phyloP scores from a whole-genome alignment of 2,797 vertebrate genomes.

The Limnodromus scolopaceus region DNA sequence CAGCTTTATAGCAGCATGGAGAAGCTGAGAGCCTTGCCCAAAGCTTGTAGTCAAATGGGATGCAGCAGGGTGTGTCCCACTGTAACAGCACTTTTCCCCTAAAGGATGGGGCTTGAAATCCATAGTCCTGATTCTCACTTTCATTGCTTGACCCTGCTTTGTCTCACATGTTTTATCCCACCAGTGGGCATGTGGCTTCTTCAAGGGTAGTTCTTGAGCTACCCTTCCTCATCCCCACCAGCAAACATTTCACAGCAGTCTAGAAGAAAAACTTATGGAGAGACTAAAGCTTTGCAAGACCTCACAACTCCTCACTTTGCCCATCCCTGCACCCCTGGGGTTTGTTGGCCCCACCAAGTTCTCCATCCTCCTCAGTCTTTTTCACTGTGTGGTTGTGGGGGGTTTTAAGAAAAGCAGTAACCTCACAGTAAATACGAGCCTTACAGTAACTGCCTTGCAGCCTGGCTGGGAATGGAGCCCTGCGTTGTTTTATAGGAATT shows the following conservation, averaged over 20 bases:
- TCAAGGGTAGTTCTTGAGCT: background rate
- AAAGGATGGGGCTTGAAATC: background rate
- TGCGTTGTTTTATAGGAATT: background rate
- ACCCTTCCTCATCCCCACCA: background rate
- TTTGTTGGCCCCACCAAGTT: background rate
- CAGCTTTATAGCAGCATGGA: background rate
- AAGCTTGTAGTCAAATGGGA: background rate
- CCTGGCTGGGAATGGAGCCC: background rate
- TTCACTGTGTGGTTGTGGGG: background rate
- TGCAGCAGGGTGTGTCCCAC: background rate
- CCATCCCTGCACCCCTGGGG: background rate
- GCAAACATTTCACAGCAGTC: background rate
- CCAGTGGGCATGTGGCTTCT: background rate
- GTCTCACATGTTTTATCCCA: rapidly evolving
- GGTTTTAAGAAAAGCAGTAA: background rate
- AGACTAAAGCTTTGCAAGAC: background rate
- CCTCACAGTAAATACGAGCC: background rate
- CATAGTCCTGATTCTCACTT: background rate
- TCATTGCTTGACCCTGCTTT: background rate
- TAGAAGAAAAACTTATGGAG: background rate
- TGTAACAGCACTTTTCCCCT: background rate
- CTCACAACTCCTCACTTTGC: background rate
- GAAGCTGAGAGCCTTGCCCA: background rate
- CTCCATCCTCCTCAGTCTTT: background rate
- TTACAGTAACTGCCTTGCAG: background rate